phyloP scores from a whole-genome alignment of 2,113 vertebrate genomes.

The Natator depressus region DNA sequence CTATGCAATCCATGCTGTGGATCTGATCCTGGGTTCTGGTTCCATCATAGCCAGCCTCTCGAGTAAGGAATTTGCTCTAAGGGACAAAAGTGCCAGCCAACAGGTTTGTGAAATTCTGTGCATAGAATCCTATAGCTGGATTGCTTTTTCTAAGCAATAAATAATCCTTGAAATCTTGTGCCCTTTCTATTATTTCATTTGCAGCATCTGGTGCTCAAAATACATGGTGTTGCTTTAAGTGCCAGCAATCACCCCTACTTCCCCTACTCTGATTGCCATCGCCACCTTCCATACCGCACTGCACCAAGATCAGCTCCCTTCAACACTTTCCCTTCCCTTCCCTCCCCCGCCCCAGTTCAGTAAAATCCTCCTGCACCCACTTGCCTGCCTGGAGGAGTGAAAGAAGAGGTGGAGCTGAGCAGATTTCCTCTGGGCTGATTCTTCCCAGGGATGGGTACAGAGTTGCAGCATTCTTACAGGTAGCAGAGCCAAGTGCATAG shows the following conservation, averaged over 20 bases:
- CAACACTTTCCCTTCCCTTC: background rate
- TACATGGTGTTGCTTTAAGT: background rate
- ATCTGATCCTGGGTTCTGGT: background rate
- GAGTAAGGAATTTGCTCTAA: background rate
- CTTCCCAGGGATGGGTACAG: background rate
- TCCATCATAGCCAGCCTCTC: background rate
- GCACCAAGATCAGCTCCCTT: background rate
- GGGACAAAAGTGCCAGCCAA: background rate
- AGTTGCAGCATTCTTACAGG: background rate
- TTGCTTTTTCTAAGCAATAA: background rate
- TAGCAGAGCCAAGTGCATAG: background rate
- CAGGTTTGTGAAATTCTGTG: background rate
- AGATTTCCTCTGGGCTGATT: background rate
- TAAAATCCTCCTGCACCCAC: too few relatives aligned
- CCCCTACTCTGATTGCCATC: too few relatives aligned
- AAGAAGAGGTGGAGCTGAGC: background rate
- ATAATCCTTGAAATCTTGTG: background rate
- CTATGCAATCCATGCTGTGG: background rate
- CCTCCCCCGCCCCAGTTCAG: too few relatives aligned
- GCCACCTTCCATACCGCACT: background rate
- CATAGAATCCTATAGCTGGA: background rate
- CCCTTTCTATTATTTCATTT: background rate
- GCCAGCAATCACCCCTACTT: background rate
- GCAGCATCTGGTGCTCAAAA: background rate
- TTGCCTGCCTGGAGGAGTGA: too few relatives aligned